Evolutionary conservation across 2,888 invertebrate genomes (phyloP), one percentile per base, ranked within the genome.

Genomic region (Oxycera nigricornis): DNA sequence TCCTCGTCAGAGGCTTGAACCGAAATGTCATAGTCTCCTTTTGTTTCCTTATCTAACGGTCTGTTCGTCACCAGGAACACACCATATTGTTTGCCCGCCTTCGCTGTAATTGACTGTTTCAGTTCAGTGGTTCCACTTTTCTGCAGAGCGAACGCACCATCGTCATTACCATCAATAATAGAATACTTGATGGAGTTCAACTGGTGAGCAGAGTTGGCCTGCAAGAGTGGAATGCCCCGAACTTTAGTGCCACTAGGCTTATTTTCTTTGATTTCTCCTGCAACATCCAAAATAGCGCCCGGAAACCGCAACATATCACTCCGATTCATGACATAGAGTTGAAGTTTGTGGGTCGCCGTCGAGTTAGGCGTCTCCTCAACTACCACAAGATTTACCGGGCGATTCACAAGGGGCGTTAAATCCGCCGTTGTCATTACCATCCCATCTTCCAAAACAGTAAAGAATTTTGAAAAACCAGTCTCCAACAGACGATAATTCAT

Each of bases 341-440:
- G 92, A 72, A 96, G 86, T 79, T 92, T 90, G 83, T 95, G 95
- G 26, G 92, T 93, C 61, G 91, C 89, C 77, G 93, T 94, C 78
- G 89, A 89, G 83, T 94, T 94, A 2, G 92, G 91, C 62, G 92
- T 90, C 82, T 94, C 93, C 82, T 95, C 94, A 73, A 94, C 86
- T 22, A 95, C 91, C 72, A 94, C 90, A 74, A 95, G 88, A 82
- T 94, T 91, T 28, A 95, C 91, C 0, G 94, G 93, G 78, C 90
- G 90, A 83, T 95, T 92, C 76, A 94, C 90, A 76, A 96, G 86
- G 14, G 94, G 93, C 72, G 91, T 90, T 52, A 96, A 88, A 82
- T 95, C 94, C 46, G 94, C 91, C 28, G 94, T 95, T 59, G 95
- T 95, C 95, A 96, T 96, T 74, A 96, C 91, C 74, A 95, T 90